Base-by-base conservation (phyloP, 2,113 vertebrate species). In the Calidris pugnax region DNA sequence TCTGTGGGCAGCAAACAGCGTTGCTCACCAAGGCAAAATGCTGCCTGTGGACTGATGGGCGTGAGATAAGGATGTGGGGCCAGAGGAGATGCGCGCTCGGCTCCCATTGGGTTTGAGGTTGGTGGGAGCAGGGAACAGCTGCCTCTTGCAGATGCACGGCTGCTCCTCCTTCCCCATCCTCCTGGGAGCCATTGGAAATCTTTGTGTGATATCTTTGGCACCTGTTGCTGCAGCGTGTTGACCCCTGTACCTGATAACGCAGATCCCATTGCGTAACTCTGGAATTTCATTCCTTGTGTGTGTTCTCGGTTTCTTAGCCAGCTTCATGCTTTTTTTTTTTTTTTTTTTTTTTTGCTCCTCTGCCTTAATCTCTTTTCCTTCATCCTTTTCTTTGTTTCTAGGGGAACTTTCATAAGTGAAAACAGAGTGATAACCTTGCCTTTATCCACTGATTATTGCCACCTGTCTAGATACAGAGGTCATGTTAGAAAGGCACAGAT, bases 71-170 rank as follows among this genome's bases (percentile, higher is more conserved):
- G 71, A 57, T 2, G 0, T 33, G 62, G 24, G 59, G 27, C 77
- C 3, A 3, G 43, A 15, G 0, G 0, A 76, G 35, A 60, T 21
- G 39, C 0, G 0, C 3, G 0, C 45, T 73, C 30, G 1, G 48
- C 19, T 66, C 37, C 50, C 13, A 10, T 43, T 0, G 1, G 59
- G 33, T 35, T 37, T 67, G 59, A 45, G 32, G 32, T 23, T 10
- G 26, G n/a, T 85, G 78, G 87, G 59, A 90, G 60, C 56, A 32
- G n/a, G 51, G 47, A 90, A 64, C 83, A 89, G 56, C 55, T 81
- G 73, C 59, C 21, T 66, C 59, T 74, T 2, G 0, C 87, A 76
- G 62, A 68, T 30, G 53, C 14, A 15, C 0, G 3, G 53, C 62
- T 90, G 72, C 32, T 90, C 8, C 85, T 90, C 67, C 79, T 86